phyloP scores from a whole-genome alignment of 2,113 vertebrate genomes.

The Osmerus mordax region DNA sequence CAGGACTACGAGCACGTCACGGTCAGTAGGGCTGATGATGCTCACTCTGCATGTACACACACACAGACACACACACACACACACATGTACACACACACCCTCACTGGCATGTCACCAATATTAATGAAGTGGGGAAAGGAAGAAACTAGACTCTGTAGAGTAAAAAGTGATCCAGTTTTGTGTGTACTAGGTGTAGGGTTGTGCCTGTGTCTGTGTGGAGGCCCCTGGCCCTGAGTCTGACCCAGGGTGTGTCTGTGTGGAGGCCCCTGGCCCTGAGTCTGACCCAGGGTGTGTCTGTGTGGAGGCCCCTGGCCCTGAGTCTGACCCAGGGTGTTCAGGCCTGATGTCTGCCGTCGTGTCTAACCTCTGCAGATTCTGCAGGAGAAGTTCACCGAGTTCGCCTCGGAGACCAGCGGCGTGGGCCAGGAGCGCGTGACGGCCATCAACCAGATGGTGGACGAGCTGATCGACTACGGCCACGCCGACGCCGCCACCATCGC shows the following conservation, averaged over 20 bases:
- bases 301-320: no score
- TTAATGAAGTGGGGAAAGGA: no score
- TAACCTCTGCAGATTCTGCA: slow-evolving; percentile 73
- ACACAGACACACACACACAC: background rate
- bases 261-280: no score
- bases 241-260: no score
- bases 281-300: no score
- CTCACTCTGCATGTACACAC: background rate
- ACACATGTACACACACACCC: background rate
- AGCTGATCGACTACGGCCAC: slow-evolving; percentile 94
- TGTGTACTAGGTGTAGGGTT: no score
- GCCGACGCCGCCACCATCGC: slow-evolving; percentile 88
- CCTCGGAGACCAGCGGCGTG: slow-evolving; percentile 80
- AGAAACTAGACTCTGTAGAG: no score
- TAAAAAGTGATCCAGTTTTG: no score
- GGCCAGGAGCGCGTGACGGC: slow-evolving; percentile 88
- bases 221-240: no score
- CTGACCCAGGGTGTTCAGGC: no score
- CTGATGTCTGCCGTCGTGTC: background rate
- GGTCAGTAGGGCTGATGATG: slow-evolving; percentile 63
- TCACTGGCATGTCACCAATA: no score
- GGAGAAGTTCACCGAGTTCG: slow-evolving; percentile 94
- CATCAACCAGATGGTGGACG: slow-evolving; percentile 94
- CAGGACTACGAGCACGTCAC: slow-evolving; percentile 94
- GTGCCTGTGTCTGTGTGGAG: no score